phyloP scores from a whole-genome alignment of 2,113 vertebrate genomes.

The Phrynosoma blainvillii region DNA sequence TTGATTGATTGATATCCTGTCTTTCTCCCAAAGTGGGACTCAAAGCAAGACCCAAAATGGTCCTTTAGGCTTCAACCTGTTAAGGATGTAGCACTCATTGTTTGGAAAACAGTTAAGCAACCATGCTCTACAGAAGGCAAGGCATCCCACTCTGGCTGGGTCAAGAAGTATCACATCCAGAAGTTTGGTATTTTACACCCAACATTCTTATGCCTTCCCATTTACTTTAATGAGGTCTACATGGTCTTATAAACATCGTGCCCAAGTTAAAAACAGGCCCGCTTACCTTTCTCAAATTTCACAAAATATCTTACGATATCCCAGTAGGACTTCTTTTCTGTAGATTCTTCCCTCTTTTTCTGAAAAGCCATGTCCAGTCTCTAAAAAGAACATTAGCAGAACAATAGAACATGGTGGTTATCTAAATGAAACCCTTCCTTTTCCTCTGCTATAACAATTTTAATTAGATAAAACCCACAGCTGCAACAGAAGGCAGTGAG shows the following conservation, averaged over 20 bases:
- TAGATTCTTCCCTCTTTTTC: slow-evolving; percentile 64
- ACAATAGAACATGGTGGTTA: not conserved
- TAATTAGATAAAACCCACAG: not conserved
- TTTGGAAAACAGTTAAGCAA: slow-evolving; percentile 46
- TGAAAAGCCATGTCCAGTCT: slow-evolving; percentile 55
- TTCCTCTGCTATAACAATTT: slow-evolving; percentile 25
- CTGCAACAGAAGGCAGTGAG: slow-evolving; percentile 51
- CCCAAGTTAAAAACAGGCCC: slow-evolving; percentile 31
- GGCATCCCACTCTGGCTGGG: not conserved
- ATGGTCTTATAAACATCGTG: slow-evolving; percentile 19
- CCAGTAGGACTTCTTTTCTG: slow-evolving; percentile 72
- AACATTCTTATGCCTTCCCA: slow-evolving; percentile 24
- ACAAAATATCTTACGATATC: slow-evolving; percentile 72
- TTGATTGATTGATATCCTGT: no score
- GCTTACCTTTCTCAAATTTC: slow-evolving; percentile 76
- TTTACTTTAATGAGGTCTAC: slow-evolving; percentile 38
- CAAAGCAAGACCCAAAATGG: not conserved
- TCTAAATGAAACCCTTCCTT: slow-evolving; percentile 29
- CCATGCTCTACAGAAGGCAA: not conserved
- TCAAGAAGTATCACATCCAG: slow-evolving; percentile 45
- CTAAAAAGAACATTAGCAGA: slow-evolving; percentile 29
- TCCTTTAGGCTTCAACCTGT: not conserved
- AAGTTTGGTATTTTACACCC: not conserved
- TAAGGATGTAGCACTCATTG: no score
- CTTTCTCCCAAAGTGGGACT: no score